Base-by-base conservation (phyloP, 2,113 vertebrate species). In the Castor canadensis region DNA sequence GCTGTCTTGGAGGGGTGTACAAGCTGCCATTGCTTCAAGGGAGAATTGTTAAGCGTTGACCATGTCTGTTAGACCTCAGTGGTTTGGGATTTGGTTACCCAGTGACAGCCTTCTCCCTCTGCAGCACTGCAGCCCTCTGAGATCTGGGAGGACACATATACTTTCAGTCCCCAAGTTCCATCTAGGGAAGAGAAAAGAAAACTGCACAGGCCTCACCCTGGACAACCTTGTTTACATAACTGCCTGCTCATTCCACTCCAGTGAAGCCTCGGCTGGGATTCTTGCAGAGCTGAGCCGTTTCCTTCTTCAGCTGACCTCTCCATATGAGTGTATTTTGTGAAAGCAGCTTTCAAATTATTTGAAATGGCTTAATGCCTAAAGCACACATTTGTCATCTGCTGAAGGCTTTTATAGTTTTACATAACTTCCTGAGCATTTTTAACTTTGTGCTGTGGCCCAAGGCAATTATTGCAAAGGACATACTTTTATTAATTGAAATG, bases 401-500 rank as follows among this genome's bases (percentile, higher is more conserved):
- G 64, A 92, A 90, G 77, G 82, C 85, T 96, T 97, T 97, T 93
- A 95, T 38, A 73, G 76, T 92, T 95, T 94, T 71, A 93, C 43
- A 88, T 92, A 95, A 95, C 76, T 95, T 96, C 73, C 40, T 54
- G 87, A 79, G 47, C 82, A 49, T 96, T 96, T 96, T 88, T 92
- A 84, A 95, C 82, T 91, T 87, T 86, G 79, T 86, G 43, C 88
- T 81, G 86, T 92, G 84, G 40, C 85, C 77, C 47, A 93, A 92
- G 85, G 62, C 77, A 94, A 90, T 96, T 94, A 93, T 86, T 88
- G 22, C 86, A 86, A 86, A 96, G 67, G 88, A 93, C 47, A 94
- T 72, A 75, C 71, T 87, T 95, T 87, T 95, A 94, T 94, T 96
- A 94, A 95, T 95, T 96, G 93, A 91, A 97, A 94, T 97, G 95